Evolutionary conservation across 2,113 vertebrate species (phyloP), one percentile per base, ranked within the genome.

Genomic region (Penelope pileata): DNA sequence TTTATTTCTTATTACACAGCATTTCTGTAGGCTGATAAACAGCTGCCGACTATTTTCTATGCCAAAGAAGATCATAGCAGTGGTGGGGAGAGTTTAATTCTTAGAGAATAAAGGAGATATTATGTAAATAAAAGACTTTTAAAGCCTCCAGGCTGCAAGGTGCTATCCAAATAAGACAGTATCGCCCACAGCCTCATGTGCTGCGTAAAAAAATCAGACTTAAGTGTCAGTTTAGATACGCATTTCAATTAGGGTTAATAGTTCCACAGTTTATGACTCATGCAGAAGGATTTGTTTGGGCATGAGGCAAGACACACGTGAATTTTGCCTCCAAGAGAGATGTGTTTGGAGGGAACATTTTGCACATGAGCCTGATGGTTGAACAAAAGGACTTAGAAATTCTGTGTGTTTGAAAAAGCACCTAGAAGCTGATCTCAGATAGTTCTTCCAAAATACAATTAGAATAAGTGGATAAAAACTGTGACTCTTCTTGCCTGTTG

Each of bases 11-110:
- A 67, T 86, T 88, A 91, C 86, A 91, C 88, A 91, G 91, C 86
- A 95, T 91, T 96, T 97, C 83, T 88, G 95, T 95, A 93, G 96
- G 94, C 83, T 91, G 94, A 90, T 91, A 90, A 95, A 86, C 93
- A 96, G 88, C 90, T 95, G 91, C 29, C 88, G 60, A 68, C 45
- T 93, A 95, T 95, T 96, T 93, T 96, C 73, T 78, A 5, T 96
- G 94, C 93, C 90, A 96, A 90, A 88, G 60, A 80, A 83, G 79
- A 91, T 91, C 79, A 86, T 40, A 91, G 83, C 50, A 95, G 68
- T 84, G 91, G 80, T 84, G 15, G 24, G 40, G 14, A 93, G 64
- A 94, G 85, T 76, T 62, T 24, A 90, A 90, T 60, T 84, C 90
- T 91, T 93, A 60, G 50, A 95, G 94, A 94, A 94, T 86, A 94